phyloP scores from a whole-genome alignment of 2,888 invertebrate genomes.

The Polymixis flavicincta region DNA sequence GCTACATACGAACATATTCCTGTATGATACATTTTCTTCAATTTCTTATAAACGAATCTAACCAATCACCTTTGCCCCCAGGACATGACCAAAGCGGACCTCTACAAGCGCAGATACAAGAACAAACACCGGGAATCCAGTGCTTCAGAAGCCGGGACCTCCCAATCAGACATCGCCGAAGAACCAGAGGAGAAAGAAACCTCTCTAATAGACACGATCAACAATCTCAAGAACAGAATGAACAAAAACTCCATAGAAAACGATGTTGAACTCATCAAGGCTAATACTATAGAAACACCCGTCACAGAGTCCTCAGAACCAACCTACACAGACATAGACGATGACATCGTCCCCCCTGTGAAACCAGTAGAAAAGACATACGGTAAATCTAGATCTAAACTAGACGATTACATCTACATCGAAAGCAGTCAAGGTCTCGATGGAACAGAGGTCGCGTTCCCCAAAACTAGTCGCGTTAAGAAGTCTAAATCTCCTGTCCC shows the following conservation, averaged over 20 bases:
- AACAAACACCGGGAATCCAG: slow-evolving; percentile 82
- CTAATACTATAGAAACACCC: slow-evolving; percentile 82
- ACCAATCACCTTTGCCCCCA: slow-evolving; percentile 59
- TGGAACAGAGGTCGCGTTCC: slow-evolving; percentile 82
- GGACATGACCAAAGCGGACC: slow-evolving; percentile 89
- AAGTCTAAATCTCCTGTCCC: slow-evolving; percentile 81
- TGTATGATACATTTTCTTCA: not conserved
- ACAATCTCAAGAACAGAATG: slow-evolving; percentile 81
- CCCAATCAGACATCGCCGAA: slow-evolving; percentile 65
- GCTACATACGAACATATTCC: not conserved
- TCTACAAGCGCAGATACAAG: slow-evolving; percentile 87
- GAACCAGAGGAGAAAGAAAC: slow-evolving; percentile 72
- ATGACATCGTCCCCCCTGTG: slow-evolving; percentile 79
- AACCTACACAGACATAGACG: slow-evolving; percentile 76
- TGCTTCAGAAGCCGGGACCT: slow-evolving; percentile 75
- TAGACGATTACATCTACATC: slow-evolving; percentile 86
- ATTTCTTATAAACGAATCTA: not conserved
- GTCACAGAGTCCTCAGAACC: slow-evolving; percentile 75
- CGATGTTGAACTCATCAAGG: slow-evolving; percentile 85
- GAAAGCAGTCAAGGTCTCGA: slow-evolving; percentile 84
- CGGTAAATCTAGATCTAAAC: slow-evolving; percentile 82
- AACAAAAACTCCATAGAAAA: slow-evolving; percentile 85
- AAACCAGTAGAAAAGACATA: slow-evolving; percentile 87
- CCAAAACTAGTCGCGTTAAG: slow-evolving; percentile 77
- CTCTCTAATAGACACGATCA: slow-evolving; percentile 79